Base-by-base conservation (phyloP, 2,797 vertebrate species). In the Melanotaenia nigrans region DNA sequence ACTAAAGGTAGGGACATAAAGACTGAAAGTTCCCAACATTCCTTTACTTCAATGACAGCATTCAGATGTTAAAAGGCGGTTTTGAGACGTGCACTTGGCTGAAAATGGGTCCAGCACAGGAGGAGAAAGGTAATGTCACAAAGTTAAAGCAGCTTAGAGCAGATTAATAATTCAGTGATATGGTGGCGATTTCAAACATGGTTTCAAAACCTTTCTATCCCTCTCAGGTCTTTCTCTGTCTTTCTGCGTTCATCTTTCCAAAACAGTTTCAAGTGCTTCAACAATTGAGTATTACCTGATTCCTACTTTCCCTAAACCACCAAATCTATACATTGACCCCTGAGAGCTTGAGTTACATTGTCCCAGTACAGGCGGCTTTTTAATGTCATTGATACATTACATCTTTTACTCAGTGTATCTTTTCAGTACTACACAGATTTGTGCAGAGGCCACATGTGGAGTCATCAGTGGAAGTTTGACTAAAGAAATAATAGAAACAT, bases 301-400 rank as follows among this genome's bases (percentile, higher is more conserved):
- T 71, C 65, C 78, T 71, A 40, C 64, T 51, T 69, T 73, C 79
- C 61, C 57, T 4, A 68, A 59, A 72, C 78, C 74, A 56, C 68
- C 65, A 66, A 81, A 90, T 92, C 89, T 47, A 88, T 89, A 88
- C 83, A 83, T 85, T 79, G 85, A 91, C 81, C 75, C 13, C 11
- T 63, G 57, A 62, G n/a, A 78, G 71, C 73, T 73, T 64, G 72
- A 82, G 82, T 87, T 89, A 85, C 86, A 85, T 53, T 59, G 53
- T 72, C 75, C 65, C 51, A 68, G 66, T 65, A 36, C 68, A 64
- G 72, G 56, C 65, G 70, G 71, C 75, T 82, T 81, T 86, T 82
- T 77, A 67, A 83, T 77, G 73, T 86, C 73, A 80, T 77, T 82
- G 77, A 90, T 89, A 75, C 75, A 71, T 78, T 68, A 66, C 60